Evolutionary conservation across 2,888 invertebrate species (phyloP).

Genomic region (Panopea generosa): DNA sequence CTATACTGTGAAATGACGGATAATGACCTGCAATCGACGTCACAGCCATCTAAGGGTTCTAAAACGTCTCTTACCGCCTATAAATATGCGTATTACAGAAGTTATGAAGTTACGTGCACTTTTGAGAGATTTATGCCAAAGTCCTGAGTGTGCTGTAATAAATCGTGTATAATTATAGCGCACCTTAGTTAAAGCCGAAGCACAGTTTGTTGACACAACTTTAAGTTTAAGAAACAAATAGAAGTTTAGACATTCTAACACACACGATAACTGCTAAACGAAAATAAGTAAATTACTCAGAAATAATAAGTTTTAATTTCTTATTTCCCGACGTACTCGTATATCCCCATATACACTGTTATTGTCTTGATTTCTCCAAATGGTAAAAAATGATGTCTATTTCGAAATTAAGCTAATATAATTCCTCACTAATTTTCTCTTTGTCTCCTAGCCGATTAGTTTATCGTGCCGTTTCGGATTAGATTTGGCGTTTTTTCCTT

Average conservation of each 20-base stretch:
- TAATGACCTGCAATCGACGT: slow-evolving; percentile 47
- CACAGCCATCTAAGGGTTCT: slow-evolving; percentile 39
- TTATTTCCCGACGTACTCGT: not conserved
- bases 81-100: too few species aligned
- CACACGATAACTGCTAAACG: not conserved
- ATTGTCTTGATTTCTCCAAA: not conserved
- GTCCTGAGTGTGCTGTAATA: too few species aligned
- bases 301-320: not conserved
- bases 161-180: too few species aligned
- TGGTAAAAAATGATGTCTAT: not conserved
- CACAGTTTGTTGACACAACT: not conserved
- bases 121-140: too few species aligned
- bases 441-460: slow-evolving; percentile 14
- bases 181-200: not conserved
- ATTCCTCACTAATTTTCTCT: slow-evolving; percentile 34
- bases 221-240: not conserved
- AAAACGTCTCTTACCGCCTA: not conserved
- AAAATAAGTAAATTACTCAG: too few species aligned
- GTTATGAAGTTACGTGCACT: too few species aligned
- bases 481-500: slow-evolving; percentile 44
- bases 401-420: slow-evolving; percentile 21
- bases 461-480: slow-evolving; percentile 54
- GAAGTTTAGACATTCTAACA: not conserved
- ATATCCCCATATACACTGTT: not conserved
- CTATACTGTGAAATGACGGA: slow-evolving; percentile 71